Evolutionary conservation across 2,113 vertebrate species (phyloP), one percentile per base, ranked within the genome.

Genomic region (Isurus oxyrinchus): DNA sequence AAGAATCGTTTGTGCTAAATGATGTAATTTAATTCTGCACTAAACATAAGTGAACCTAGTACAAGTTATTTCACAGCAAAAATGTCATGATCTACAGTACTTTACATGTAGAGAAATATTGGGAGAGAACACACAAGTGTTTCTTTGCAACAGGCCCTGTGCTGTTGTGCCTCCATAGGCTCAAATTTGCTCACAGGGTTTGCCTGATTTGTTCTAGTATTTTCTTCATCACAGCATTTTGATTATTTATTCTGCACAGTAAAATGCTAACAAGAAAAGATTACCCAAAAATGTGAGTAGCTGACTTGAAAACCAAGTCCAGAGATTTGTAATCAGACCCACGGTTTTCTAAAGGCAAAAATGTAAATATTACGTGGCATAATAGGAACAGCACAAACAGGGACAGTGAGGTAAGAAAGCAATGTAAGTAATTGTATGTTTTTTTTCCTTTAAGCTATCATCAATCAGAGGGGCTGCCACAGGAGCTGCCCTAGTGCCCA

Each of bases 381-480:
- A 61, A 27, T 53, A 31, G 86, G 40, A 87, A 59, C 55, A n/a
- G 57, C 27, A 93, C 31, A 59, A 59, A 19, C 14, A 61, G 57
- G 13, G 57, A 59, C 31, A n/a, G 88, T 19, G 88, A 93, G 13
- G 88, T 35, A 93, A 93, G 57, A 93, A n/a, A n/a, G 27, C 88
- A 61, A n/a, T 93, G 88, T 59, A 93, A 61, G 88, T n/a, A 31
- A 35, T 59, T 59, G 53, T 90, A 44, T 91, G 19, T 19, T 84
- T 84, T 53, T 61, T 59, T 91, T 61, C 88, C 27, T 91, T 91
- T 91, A 57, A 91, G 31, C 55, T n/a, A 61, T 93, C 88, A 95
- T 95, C 93, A 95, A 95, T 69, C 63, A 95, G 10, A 63, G 2
- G 44, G 44, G 57, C 94, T 95, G 94, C 63, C 94, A 49, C 21